Base-by-base conservation (phyloP, 2,113 vertebrate genomes). In the Trogon melanurus region DNA sequence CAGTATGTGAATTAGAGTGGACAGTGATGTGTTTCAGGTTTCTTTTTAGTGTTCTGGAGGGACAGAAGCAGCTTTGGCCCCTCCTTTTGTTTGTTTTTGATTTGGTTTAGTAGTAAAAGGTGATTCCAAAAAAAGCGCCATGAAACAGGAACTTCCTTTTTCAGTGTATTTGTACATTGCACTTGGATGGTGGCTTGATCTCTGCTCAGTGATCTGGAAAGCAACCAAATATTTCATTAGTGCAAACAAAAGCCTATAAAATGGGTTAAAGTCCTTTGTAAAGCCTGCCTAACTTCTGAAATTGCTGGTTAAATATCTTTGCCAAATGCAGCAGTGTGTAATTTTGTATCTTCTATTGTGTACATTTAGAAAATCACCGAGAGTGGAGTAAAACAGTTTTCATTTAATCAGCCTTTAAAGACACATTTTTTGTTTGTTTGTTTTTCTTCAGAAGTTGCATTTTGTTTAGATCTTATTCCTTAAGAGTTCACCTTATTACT, bases 201-300 rank as follows among this genome's bases (percentile, higher is more conserved):
- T 74, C 79, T 93, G 51, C 67, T 50, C 94, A 83, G 50, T 65
- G 74, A 88, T 73, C 90, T 93, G 82, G 91, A 93, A 83, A 88
- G 60, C 22, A 88, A 70, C 64, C 75, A 86, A 74, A 29, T 76
- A 78, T 85, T 88, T 90, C 83, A 88, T 90, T 88, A 83, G 60
- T 38, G 71, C 85, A 88, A 94, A 92, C 75, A 91, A 83, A 79
- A 70, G 45, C 58, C 82, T 83, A 21, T 88, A 67, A 88, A 70
- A 88, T 86, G 34, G 64, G 64, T 88, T 90, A 44, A 88, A 93
- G 76, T 76, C 54, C 64, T 90, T 83, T 78, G 67, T 26, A 83
- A 58, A 67, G 41, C 25, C 41, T 36, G 71, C 32, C 57, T 67
- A 79, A 64, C 61, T 91, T 88, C 17, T 73, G 54, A 95, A 93